Evolutionary conservation across 2,888 invertebrate species (phyloP).

Genomic region (Abrostola triplasia): DNA sequence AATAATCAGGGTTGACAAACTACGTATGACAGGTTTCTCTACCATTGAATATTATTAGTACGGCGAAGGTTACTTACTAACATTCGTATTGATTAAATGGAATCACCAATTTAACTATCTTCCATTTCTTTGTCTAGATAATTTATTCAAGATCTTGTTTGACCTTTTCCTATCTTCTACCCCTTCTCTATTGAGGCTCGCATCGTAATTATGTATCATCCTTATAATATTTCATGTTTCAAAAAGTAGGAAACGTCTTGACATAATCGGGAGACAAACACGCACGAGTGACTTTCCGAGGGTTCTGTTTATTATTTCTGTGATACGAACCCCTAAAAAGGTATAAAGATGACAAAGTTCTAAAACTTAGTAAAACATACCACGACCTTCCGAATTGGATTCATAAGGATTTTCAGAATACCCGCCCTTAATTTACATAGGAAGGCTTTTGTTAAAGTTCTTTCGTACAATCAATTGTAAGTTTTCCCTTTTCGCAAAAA

Average conservation of each 20-base stretch:
- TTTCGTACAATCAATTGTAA: constrained; percentile 37
- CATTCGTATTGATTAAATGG: too few species aligned
- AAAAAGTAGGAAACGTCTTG: neutral
- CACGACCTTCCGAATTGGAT: constrained; percentile 46
- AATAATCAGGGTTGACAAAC: neutral
- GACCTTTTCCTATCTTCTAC: neutral
- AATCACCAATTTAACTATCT: too few species aligned
- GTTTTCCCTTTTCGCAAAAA: constrained; percentile 22
- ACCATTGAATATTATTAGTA: too few species aligned
- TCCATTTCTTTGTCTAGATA: too few species aligned
- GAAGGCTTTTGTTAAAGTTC: constrained; percentile 48
- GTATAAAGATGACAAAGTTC: constrained; percentile 10
- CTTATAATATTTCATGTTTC: neutral
- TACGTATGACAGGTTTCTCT: neutral
- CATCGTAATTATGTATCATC: neutral
- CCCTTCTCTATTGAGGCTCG: neutral
- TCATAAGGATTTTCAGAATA: constrained; percentile 42
- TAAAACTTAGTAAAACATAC: constrained; percentile 37
- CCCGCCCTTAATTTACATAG: constrained; percentile 49
- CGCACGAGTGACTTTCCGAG: neutral
- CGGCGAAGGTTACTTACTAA: too few species aligned
- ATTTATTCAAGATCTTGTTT: neutral
- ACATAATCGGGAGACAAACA: neutral
- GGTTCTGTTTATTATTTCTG: neutral
- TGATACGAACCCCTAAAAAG: constrained; percentile 5